These are phyloP conservation scores for Andricus quercusramuli DNA, from an alignment of 2,888 invertebrate species.

Conservation along the genomic window DNA sequence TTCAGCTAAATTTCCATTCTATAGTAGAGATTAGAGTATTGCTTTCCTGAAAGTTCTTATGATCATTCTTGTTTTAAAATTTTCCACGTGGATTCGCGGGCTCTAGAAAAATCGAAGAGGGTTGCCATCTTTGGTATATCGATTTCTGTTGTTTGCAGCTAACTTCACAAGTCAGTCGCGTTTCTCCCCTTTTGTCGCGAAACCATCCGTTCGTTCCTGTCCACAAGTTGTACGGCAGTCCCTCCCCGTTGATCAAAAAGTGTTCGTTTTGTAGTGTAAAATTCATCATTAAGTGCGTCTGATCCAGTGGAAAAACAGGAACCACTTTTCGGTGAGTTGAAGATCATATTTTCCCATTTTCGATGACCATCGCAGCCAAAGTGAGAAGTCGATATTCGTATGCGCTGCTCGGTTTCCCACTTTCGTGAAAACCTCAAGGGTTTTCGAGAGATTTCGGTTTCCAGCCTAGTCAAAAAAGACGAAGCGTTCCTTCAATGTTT, in stretches of 20 bases:
- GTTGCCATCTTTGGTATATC: constrained; percentile 58
- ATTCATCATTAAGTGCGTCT: constrained; percentile 52
- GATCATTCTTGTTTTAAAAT: background rate
- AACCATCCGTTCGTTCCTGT: constrained; percentile 59
- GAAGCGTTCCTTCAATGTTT: background rate
- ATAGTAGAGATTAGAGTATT: background rate
- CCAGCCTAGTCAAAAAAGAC: background rate
- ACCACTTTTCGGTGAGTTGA: constrained; percentile 61
- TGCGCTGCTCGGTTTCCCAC: constrained; percentile 20
- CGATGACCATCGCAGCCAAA: background rate
- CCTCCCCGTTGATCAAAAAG: constrained; percentile 46
- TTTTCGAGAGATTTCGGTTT: constrained; percentile 39
- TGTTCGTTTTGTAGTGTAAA: constrained; percentile 50
- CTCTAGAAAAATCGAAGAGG: constrained; percentile 60
- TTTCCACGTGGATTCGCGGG: background rate
- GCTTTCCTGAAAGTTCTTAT: background rate
- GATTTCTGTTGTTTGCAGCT: constrained; percentile 52
- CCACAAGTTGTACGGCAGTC: constrained; percentile 47
- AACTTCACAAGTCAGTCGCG: constrained; percentile 65
- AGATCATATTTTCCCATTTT: background rate
- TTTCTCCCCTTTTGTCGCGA: constrained; percentile 69
- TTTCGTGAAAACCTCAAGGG: constrained; percentile 34
- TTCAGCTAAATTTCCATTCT: background rate
- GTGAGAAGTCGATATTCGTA: constrained; percentile 25
- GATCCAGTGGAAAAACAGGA: constrained; percentile 49